Conservation (phyloP, 2,113 vertebrate species). For the Corvus moneduloides region DNA sequence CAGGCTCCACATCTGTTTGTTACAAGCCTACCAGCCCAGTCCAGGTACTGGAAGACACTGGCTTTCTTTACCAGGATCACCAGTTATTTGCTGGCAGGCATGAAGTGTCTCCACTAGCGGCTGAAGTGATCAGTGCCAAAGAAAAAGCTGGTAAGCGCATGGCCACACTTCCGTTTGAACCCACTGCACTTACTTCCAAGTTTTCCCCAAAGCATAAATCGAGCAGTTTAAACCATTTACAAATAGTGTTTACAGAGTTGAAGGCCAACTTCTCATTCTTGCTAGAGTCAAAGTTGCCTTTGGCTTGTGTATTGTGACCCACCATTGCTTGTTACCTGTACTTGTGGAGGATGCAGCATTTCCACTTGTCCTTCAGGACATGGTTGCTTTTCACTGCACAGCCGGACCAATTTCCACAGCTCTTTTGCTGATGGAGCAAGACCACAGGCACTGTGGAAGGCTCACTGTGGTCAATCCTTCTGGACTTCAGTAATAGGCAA, state of each 20-base stretch:
- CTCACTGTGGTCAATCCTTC: background rate
- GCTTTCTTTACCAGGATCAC: constrained; percentile 69
- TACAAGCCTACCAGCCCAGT: constrained; percentile 65
- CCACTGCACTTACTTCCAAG: too few relatives aligned
- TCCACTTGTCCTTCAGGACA: background rate
- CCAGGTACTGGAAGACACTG: constrained; percentile 67
- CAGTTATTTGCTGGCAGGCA: constrained; percentile 67
- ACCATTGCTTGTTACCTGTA: background rate
- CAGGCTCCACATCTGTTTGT: constrained; percentile 68
- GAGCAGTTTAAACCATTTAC: background rate
- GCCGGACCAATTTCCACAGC: background rate
- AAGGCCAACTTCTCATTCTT: background rate
- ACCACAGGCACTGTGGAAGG: background rate
- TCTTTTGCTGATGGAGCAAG: background rate
- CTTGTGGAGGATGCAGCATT: background rate
- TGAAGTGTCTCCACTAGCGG: constrained; percentile 61
- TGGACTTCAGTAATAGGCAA: background rate
- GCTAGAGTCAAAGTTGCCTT: background rate
- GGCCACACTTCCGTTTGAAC: background rate
- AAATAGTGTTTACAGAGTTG: background rate
- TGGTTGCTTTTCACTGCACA: background rate
- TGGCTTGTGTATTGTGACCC: background rate
- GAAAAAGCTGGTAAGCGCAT: constrained; percentile 71
- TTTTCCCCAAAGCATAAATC: background rate
- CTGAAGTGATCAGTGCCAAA: constrained; percentile 57